Evolutionary conservation across 2,797 vertebrate genomes (phyloP), one percentile per base, ranked within the genome.

Genomic region (Lycodopsis pacificus): DNA sequence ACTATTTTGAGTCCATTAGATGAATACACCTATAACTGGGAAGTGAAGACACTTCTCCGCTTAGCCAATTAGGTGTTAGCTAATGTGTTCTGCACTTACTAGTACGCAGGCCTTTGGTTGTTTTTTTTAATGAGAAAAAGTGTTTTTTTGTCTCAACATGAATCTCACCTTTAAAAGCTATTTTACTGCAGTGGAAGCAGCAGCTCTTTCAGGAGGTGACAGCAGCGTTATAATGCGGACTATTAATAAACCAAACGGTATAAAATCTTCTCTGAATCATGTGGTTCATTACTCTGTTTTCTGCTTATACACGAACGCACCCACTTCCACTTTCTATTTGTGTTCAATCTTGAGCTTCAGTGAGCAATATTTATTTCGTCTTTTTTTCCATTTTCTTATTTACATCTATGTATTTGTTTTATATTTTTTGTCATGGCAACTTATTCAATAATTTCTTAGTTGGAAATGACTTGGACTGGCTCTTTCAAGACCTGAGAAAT

Each of bases 101-200:
- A 14, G n/a, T 2, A 11, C 32, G 46, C 17, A 53, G 27, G 19
- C 7, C 12, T 68, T 66, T 73, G 38, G 20, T 61, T 36, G 32
- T 34, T 32, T 25, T 22, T 66, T 71, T 63, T 72, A 64, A 70
- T 51, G 51, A 80, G 65, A 76, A 72, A 56, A 61, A 7, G 8
- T 40, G 30, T 25, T 20, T 30, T 59, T 73, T 71, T 27, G 48
- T 57, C 61, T 83, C 32, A 54, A 56, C 49, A 22, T 34, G 46
- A 79, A 58, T 66, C 51, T 69, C 65, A 40, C 20, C 62, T 42
- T 58, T 19, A 67, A 79, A 67, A 79, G 75, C 7, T 8, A 40
- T 72, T 75, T 70, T 27, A 65, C 19, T 19, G 73, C 63, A 49
- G 53, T 54, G 27, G 20, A 58, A 71, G 59, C 65, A 59, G 71